Evolutionary conservation across 1,140 invertebrate genomes (phyloP), one percentile per base, ranked within the genome.

Genomic region (Pseudomyrmex pallidus): DNA sequence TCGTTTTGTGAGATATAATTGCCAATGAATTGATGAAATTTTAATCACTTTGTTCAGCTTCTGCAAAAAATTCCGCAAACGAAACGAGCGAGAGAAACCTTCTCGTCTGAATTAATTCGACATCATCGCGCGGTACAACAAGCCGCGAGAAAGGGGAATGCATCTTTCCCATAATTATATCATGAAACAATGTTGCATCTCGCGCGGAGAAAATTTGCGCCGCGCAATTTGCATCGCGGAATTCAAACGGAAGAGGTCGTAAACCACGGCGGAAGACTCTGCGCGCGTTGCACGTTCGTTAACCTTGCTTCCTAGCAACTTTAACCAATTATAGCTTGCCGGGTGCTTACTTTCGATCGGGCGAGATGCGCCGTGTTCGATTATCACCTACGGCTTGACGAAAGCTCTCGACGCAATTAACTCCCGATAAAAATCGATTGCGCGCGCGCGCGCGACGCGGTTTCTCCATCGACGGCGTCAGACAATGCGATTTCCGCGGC

Each of bases 331-430:
- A 61, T 50, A 80, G 3, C 12, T 46, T 54, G 10, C 20, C 13
- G 17, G 66, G 25, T 44, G 7, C 35, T 50, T n/a, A 59, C 64
- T 78, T 78, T 78, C 64, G 17, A 78, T 78, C 44, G 64, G 22
- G 44, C 10, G 35, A 70, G 15, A 12, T 50, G 35, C 35, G 35
- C 35, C 48, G 46, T 25, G n/a, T 25, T 35, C 35, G 59, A 78
- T 78, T 68, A 78, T 78, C 64, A 78, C 44, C 35, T 70, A 44
- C n/a, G 48, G 48, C 22, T 20, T 35, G 35, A 35, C 35, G 61
- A 76, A 66, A 15, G 7, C 17, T 66, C 15, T 66, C 64, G 52
- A 7, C 64, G 15, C 54, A 22, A 78, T 46, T 56, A 22, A 67
- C 22, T 56, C 13, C 56, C 35, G 4, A 44, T 2, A 25, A 20